Evolutionary conservation across 2,797 vertebrate species (phyloP).

Genomic region (Pipistrellus nathusii): DNA sequence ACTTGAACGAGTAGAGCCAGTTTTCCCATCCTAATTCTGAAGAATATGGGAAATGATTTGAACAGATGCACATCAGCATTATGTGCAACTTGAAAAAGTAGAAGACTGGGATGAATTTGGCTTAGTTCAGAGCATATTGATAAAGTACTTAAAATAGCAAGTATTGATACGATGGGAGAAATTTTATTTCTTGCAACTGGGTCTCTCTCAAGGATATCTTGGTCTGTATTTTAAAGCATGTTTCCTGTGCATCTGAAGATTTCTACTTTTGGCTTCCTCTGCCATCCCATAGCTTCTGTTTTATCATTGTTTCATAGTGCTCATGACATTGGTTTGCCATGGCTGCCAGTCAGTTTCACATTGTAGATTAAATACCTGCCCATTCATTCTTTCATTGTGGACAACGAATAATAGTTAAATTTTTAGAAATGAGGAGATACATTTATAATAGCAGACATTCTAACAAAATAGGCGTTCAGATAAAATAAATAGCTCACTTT

Average conservation of each 20-base stretch:
- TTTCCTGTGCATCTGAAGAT: background rate
- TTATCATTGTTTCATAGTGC: background rate
- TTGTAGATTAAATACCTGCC: background rate
- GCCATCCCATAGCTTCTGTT: background rate
- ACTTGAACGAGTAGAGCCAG: background rate
- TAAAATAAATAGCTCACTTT: background rate
- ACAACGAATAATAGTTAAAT: background rate
- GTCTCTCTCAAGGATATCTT: background rate
- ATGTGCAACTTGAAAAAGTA: background rate
- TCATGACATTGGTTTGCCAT: background rate
- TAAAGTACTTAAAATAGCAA: background rate
- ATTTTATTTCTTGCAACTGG: background rate
- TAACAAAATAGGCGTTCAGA: background rate
- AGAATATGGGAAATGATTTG: background rate
- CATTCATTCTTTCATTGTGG: background rate
- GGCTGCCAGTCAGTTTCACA: background rate
- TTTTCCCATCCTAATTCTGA: background rate
- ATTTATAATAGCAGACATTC: background rate
- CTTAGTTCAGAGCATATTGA: background rate
- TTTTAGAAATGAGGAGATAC: background rate
- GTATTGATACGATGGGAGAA: background rate
- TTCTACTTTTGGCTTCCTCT: background rate
- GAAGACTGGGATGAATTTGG: background rate
- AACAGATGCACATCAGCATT: background rate
- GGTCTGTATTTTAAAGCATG: background rate